Percentiles rank a stretch among this genome's conserved stretches.
Conservation (phyloP, 53 echinoderm and acorn worm species). For the Holothuria leucospilota region DNA sequence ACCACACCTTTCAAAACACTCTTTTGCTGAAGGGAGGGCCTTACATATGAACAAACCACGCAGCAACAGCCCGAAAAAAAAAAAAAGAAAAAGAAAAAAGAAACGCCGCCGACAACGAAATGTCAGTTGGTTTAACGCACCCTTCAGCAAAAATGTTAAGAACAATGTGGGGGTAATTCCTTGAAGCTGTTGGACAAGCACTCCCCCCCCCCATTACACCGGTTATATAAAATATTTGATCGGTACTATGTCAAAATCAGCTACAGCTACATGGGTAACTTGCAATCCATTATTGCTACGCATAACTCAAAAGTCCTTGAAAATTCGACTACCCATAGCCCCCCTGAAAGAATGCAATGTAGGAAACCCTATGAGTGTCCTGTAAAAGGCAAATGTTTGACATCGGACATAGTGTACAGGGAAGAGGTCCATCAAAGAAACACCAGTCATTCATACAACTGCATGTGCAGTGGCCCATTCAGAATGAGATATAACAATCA, state of each 20-base stretch:
- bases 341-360: background rate
- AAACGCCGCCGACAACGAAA: too few relatives aligned
- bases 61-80: too few relatives aligned
- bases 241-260: slow-evolving; percentile 11
- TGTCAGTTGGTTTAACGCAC: background rate
- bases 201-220: background rate
- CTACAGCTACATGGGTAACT: slow-evolving; percentile 42
- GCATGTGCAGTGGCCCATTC: slow-evolving; percentile 13
- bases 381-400: background rate
- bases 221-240: too few relatives aligned
- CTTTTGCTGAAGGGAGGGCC: too few relatives aligned
- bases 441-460: background rate
- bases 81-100: too few relatives aligned
- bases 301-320: slow-evolving; percentile 4
- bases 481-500: background rate
- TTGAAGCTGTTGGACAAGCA: too few relatives aligned
- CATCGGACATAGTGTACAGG: background rate
- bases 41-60: too few relatives aligned
- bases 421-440: background rate
- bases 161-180: background rate
- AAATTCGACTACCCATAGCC: background rate
- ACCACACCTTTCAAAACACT: too few relatives aligned
- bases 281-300: slow-evolving; percentile 23
- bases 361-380: slow-evolving; percentile 6
- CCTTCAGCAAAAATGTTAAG: background rate